These are phyloP conservation scores for Steinernema khuongi DNA, from an alignment of 1,140 invertebrate species.

Conservation along the genomic window DNA sequence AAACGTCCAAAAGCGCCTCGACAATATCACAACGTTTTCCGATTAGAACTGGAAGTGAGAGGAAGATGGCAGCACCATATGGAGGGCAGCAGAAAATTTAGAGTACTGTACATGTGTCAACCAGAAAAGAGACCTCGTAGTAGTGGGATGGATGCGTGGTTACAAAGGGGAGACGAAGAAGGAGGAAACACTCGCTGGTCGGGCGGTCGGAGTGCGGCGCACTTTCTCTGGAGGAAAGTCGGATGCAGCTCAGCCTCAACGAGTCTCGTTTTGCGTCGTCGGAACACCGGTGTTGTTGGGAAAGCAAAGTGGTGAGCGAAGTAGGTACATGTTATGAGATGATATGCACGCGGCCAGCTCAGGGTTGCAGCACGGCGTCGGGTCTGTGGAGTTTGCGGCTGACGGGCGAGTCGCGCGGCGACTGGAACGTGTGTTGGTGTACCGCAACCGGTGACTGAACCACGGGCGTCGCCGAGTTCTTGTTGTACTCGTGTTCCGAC, in stretches of 20 bases:
- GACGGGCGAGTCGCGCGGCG: neutral
- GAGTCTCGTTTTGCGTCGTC: neutral
- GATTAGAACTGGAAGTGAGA: neutral
- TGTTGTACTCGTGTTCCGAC: conserved; percentile 28
- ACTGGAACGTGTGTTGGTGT: neutral
- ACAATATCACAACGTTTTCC: neutral
- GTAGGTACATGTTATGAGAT: neutral
- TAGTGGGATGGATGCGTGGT: neutral
- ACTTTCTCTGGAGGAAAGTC: conserved; percentile 3
- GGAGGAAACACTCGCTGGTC: neutral
- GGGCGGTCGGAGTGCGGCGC: neutral
- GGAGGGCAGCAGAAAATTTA: neutral
- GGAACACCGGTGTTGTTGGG: neutral
- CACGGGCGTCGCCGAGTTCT: neutral
- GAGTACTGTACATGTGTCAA: neutral
- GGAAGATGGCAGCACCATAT: neutral
- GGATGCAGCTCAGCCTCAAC: neutral
- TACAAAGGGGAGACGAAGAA: neutral
- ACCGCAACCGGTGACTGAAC: neutral
- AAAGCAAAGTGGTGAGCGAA: neutral
- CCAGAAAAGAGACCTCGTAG: conserved; percentile 13
- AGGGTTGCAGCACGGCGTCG: neutral
- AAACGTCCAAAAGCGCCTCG: neutral
- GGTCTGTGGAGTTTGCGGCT: neutral
- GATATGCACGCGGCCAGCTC: neutral